phyloP scores from a whole-genome alignment of 1,140 invertebrate species.

The Wiebesia pumilae region DNA sequence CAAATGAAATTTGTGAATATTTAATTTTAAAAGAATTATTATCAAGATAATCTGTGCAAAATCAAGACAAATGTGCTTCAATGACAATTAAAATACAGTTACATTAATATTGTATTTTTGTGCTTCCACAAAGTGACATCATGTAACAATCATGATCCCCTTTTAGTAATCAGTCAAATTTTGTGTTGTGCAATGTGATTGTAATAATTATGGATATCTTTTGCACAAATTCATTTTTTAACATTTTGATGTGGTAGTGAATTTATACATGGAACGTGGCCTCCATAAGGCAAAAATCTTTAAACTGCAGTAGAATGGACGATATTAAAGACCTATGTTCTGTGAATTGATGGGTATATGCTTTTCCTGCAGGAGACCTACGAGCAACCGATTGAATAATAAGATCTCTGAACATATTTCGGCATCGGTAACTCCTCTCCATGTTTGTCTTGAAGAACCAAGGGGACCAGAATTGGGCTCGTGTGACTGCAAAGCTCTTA shows the following conservation, averaged over 20 bases:
- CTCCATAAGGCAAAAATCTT: slow-evolving; percentile 13
- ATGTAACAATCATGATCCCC: slow-evolving; percentile 50
- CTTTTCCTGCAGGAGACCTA: slow-evolving; percentile 76
- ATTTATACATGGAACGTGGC: slow-evolving; percentile 29
- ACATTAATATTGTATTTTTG: slow-evolving; percentile 45
- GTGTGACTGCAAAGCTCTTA: slow-evolving; percentile 70
- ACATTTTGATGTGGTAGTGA: slow-evolving; percentile 52
- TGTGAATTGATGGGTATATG: slow-evolving; percentile 76
- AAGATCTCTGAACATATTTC: slow-evolving; percentile 75
- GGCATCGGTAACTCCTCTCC: slow-evolving; percentile 75
- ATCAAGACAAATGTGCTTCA: slow-evolving; percentile 49
- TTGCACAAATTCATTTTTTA: slow-evolving; percentile 45
- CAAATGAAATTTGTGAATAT: slow-evolving; percentile 28
- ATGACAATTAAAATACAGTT: slow-evolving; percentile 29
- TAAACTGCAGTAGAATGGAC: slow-evolving; percentile 58
- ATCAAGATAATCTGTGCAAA: slow-evolving; percentile 36
- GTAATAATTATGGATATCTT: slow-evolving; percentile 28
- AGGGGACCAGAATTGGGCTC: slow-evolving; percentile 75
- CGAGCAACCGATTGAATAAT: slow-evolving; percentile 71
- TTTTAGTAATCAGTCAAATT: slow-evolving; percentile 53
- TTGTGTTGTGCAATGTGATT: slow-evolving; percentile 57
- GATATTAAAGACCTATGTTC: slow-evolving; percentile 67
- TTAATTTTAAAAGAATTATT: slow-evolving; percentile 39
- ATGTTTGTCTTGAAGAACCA: slow-evolving; percentile 77
- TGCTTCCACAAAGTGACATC: slow-evolving; percentile 52